Base-by-base conservation (phyloP, 2,797 vertebrate species). In the Phrynocephalus vlangalii region DNA sequence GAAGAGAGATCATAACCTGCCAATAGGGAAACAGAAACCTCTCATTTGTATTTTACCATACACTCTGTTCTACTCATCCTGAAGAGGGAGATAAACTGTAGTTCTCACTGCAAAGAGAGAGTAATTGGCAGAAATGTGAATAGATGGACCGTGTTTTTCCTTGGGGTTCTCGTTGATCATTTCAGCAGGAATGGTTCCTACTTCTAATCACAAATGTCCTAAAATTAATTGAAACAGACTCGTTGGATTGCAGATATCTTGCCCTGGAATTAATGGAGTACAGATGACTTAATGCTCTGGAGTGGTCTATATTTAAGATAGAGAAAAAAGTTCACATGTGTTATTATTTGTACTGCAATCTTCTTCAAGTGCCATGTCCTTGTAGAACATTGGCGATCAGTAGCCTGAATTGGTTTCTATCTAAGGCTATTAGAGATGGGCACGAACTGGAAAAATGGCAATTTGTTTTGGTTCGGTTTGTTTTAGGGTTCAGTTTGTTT, bases 101-200 rank as follows among this genome's bases (percentile, higher is more conserved):
- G 6, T 71, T 92, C 92, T 92, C 91, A 94, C 38, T 44, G 93
- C 88, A 92, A 90, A 94, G 91, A 90, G 89, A 66, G 0, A 0
- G 88, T 93, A 94, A 95, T 86, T 94, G 92, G 91, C 90, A 92
- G 86, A 85, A 92, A 92, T 89, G 77, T 90, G 91, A 95, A 94
- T 92, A 91, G 91, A 94, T 91, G 88, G 87, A 38, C 78, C 15
- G 26, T 85, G 81, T 75, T 94, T 90, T 91, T 79, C 90, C 93
- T 91, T 95, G 90, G 91, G 87, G 92, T 87, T 92, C 77, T 77
- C 92, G 92, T 87, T 92, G 91, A 93, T 95, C 93, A 93, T 81
- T 24, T 88, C 87, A 91, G 90, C 90, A 87, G 88, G 89, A 87
- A 85, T 0, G 44, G 16, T 86, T 92, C 94, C 91, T 91, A 44